Evolutionary conservation across 2,797 vertebrate genomes (phyloP), one percentile per base, ranked within the genome.

Genomic region (Nothura maculosa): DNA sequence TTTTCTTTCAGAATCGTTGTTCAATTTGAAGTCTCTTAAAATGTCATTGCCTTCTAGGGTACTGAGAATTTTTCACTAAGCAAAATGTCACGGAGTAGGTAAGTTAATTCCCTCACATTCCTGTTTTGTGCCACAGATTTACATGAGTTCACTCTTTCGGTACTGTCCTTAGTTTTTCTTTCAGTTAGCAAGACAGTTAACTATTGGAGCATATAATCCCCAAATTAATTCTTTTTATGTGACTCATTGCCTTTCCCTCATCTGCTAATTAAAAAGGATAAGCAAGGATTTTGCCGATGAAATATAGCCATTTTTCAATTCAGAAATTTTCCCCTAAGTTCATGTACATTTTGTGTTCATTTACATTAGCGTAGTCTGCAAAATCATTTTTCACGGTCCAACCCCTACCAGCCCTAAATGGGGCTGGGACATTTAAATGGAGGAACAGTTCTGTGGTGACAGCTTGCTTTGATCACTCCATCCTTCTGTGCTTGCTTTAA

Each of bases 81-180:
- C 83, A 89, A 92, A 96, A 95, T 94, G 81, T 82, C 81, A 92
- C 67, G 64, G 45, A 76, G 34, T 42, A 95, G 32, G 10, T 68
- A 40, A 62, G 10, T 2, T 68, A 90, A 62, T 81, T 93, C 55
- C 24, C 42, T 82, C 68, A 69, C 19, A 24, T n/a, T 81, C 54
- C 79, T 81, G 10, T 77, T 96, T 72, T 57, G n/a, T 61, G 40
- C 38, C 30, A 43, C 32, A 60, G 63, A n/a, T 73, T 32, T 55
- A 32, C 63, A 38, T 1, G 9, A 87, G 38, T 45, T 93, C 4
- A 4, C 25, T 79, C 34, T 72, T 89, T 73, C 52, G 52, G 22
- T 25, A 7, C 61, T 20, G 78, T 27, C 28, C 20, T 16, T 25
- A 63, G 12, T 11, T 77, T 74, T 84, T 58, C 48, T 91, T 94